A percentile compares a stretch with the other conserved stretches of the same genome.
Conservation (phyloP, 2,888 invertebrate species). For the Pyrrhia umbra region DNA sequence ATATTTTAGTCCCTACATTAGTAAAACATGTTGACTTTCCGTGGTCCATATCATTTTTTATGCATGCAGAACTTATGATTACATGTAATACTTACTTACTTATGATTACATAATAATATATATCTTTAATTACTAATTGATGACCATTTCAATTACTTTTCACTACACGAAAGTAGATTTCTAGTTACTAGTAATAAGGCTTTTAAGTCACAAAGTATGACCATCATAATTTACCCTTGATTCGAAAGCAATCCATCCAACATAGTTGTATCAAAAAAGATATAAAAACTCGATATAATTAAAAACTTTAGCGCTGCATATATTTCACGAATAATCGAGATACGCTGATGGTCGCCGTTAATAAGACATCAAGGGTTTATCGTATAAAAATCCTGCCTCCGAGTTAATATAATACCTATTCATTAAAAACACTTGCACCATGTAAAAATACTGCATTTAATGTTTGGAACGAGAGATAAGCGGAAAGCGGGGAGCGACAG, state of each 20-base stretch:
- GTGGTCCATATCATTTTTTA: too few species aligned
- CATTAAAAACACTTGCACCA: constrained; percentile 86
- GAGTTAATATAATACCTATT: constrained; percentile 85
- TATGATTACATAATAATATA: too few species aligned
- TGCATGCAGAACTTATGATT: too few species aligned
- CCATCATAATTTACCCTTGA: not conserved
- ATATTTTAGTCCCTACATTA: too few species aligned
- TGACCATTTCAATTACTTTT: too few species aligned
- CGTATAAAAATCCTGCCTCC: constrained; percentile 79
- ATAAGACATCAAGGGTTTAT: constrained; percentile 87
- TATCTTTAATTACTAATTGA: too few species aligned
- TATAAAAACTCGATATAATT: constrained; percentile 69
- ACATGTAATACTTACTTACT: too few species aligned
- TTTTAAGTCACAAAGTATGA: not conserved
- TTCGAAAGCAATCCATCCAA: constrained; percentile 24
- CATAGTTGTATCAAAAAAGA: constrained; percentile 42
- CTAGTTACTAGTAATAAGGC: not conserved
- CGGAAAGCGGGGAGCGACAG: constrained; percentile 12
- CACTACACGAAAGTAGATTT: not conserved
- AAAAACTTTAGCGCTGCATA: constrained; percentile 84
- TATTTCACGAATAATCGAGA: constrained; percentile 79
- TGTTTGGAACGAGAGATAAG: constrained; percentile 64
- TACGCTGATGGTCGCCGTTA: constrained; percentile 75
- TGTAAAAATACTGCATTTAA: constrained; percentile 76
- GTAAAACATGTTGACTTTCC: too few species aligned